Evolutionary conservation across 2,888 invertebrate genomes (phyloP).

Genomic region (Holacanthella duospinosa): DNA sequence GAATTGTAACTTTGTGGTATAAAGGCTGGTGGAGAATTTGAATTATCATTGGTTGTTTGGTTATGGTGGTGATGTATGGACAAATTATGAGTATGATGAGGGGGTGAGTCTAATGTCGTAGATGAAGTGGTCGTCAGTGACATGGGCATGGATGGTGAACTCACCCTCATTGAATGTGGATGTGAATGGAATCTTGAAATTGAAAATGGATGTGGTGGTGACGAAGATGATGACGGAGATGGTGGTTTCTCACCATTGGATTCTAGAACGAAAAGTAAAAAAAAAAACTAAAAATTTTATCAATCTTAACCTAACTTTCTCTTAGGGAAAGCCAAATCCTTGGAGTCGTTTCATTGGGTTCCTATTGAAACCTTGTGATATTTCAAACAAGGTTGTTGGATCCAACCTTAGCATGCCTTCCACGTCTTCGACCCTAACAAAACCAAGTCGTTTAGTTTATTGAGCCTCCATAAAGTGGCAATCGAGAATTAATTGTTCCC

Average conservation of each 20-base stretch:
- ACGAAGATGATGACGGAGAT: conserved; percentile 34
- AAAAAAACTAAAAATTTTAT: too few relatives aligned
- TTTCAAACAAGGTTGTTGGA: too few relatives aligned
- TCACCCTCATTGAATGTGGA: conserved; percentile 11
- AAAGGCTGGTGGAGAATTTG: conserved; percentile 30
- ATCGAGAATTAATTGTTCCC: conserved; percentile 42
- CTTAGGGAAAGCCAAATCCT: too few relatives aligned
- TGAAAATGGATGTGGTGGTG: conserved; percentile 35
- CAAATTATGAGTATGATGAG: conserved; percentile 26
- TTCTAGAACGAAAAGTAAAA: conserved; percentile 18
- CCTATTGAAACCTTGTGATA: too few relatives aligned
- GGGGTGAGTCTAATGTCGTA: conserved; percentile 15
- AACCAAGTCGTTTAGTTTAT: conserved; percentile 5
- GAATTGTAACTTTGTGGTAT: conserved; percentile 35
- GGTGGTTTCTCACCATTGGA: conserved; percentile 29
- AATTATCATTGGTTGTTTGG: conserved; percentile 27
- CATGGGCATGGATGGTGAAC: conserved; percentile 33
- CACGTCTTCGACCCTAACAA: background rate
- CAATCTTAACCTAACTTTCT: too few relatives aligned
- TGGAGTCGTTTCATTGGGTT: too few relatives aligned
- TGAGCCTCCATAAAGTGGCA: conserved; percentile 37
- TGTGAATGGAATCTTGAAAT: conserved; percentile 36
- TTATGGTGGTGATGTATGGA: conserved; percentile 22
- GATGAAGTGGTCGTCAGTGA: conserved; percentile 28
- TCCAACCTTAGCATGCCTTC: background rate